A percentile compares a stretch with the other conserved stretches of the same genome.
Evolutionary conservation across 2,888 invertebrate genomes (phyloP).

Genomic region (Malthinus seriepunctatus): DNA sequence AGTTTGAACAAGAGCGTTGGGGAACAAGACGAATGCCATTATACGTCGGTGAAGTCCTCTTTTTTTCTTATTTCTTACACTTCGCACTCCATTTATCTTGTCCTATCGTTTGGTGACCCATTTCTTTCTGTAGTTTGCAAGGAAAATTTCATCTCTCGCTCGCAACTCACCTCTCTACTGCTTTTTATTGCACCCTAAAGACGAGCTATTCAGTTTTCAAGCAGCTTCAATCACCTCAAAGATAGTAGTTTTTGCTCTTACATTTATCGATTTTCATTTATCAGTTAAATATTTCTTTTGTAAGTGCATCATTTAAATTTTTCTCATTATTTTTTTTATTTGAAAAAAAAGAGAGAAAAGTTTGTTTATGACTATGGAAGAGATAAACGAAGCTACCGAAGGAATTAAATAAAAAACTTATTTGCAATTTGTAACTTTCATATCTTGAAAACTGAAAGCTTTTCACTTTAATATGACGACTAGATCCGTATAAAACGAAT

Average conservation of each 20-base stretch:
- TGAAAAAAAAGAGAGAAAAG: not conserved
- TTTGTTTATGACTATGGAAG: not conserved
- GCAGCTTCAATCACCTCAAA: conserved; percentile 27
- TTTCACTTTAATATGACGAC: conserved; percentile 29
- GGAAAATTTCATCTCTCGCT: conserved; percentile 24
- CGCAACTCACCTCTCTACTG: conserved; percentile 10
- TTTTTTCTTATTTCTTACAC: conserved; percentile 33
- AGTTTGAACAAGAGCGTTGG: conserved; percentile 24
- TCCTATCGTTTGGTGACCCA: conserved; percentile 33
- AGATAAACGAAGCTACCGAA: conserved; percentile 23
- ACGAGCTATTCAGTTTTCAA: conserved; percentile 24
- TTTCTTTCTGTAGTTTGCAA: conserved; percentile 23
- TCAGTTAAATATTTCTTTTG: conserved; percentile 21
- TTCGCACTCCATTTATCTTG: conserved; percentile 41
- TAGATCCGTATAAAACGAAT: conserved; percentile 30
- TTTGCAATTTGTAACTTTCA: conserved; percentile 30
- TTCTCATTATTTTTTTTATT: no score
- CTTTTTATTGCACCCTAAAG: conserved; percentile 25
- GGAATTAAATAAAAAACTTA: conserved; percentile 29
- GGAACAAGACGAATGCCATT: conserved; percentile 34
- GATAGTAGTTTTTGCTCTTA: conserved; percentile 21
- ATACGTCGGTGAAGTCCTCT: conserved; percentile 29
- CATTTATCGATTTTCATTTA: conserved; percentile 29
- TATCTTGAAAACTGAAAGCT: conserved; percentile 29
- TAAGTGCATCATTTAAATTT: no score